Evolutionary conservation across 2,113 vertebrate genomes (phyloP).

Genomic region (Apodemus speciosus): DNA sequence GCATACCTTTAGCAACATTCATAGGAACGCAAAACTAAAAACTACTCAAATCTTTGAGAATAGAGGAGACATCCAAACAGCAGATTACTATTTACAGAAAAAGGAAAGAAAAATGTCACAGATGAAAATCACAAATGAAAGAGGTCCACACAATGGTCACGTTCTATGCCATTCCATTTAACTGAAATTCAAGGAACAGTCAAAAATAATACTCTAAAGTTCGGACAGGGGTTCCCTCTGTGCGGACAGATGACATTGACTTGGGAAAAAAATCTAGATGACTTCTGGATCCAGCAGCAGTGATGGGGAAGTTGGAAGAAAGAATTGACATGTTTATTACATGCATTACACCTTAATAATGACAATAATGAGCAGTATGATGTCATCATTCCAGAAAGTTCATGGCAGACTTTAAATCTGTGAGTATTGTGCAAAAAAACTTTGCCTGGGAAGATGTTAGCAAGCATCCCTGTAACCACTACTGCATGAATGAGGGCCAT

Average conservation of each 20-base stretch:
- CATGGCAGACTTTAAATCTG: not conserved
- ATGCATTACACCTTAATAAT: not conserved
- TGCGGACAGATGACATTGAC: not conserved
- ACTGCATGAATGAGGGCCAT: not conserved
- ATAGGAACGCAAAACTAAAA: not conserved
- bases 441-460: not conserved
- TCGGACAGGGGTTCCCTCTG: not conserved
- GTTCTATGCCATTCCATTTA: not conserved
- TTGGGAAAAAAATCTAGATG: not conserved
- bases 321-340: not conserved
- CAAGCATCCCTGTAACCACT: not conserved
- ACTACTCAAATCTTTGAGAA: not conserved
- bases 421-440: not conserved
- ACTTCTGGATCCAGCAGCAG: not conserved
- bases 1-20: not conserved
- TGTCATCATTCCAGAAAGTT: conserved; percentile 12
- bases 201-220: not conserved
- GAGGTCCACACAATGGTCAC: not conserved
- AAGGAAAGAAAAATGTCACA: not conserved
- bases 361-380: not conserved
- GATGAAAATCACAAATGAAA: not conserved
- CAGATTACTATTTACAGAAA: not conserved
- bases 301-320: not conserved
- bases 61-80: not conserved
- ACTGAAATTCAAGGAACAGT: not conserved